A percentile compares a stretch with the other conserved stretches of the same genome.
phyloP scores from a whole-genome alignment of 2,797 vertebrate species.

The Alcedo atthis region DNA sequence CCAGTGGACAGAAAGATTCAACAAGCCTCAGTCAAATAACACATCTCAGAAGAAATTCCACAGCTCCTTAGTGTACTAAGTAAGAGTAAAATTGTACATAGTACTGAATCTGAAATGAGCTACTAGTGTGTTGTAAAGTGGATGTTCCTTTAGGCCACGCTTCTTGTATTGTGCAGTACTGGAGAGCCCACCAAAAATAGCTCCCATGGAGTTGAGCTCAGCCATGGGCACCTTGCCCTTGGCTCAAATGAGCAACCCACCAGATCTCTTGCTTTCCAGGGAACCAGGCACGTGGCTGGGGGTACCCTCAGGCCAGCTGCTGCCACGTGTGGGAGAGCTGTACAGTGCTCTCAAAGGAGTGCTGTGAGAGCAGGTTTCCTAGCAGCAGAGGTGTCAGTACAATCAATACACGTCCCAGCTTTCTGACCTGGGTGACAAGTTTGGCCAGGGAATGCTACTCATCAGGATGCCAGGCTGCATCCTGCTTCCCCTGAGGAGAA shows the following conservation, averaged over 20 bases:
- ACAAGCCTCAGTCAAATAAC: conserved; percentile 50
- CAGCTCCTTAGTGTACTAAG: conserved; percentile 63
- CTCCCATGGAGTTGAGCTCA: conserved; percentile 78
- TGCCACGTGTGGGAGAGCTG: background rate
- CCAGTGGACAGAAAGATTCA: conserved; percentile 57
- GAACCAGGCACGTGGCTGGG: background rate
- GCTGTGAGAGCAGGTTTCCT: background rate
- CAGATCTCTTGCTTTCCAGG: conserved; percentile 10
- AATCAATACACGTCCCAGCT: conserved; percentile 65
- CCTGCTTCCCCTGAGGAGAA: conserved; percentile 58
- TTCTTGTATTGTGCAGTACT: conserved; percentile 59
- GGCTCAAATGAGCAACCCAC: background rate
- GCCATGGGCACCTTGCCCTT: background rate
- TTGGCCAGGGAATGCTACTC: conserved; percentile 37
- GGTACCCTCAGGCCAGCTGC: background rate
- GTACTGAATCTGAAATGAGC: conserved; percentile 65
- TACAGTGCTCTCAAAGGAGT: background rate
- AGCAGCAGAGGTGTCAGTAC: conserved; percentile 56
- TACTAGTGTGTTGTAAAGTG: conserved; percentile 62
- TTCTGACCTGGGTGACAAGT: background rate
- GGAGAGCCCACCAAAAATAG: conserved; percentile 59
- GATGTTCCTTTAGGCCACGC: conserved; percentile 51
- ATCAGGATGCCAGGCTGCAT: conserved; percentile 36
- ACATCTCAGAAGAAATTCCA: background rate
- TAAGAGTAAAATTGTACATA: conserved; percentile 66